Evolutionary conservation across 2,888 invertebrate species (phyloP).

Genomic region (Spialia ferax): DNA sequence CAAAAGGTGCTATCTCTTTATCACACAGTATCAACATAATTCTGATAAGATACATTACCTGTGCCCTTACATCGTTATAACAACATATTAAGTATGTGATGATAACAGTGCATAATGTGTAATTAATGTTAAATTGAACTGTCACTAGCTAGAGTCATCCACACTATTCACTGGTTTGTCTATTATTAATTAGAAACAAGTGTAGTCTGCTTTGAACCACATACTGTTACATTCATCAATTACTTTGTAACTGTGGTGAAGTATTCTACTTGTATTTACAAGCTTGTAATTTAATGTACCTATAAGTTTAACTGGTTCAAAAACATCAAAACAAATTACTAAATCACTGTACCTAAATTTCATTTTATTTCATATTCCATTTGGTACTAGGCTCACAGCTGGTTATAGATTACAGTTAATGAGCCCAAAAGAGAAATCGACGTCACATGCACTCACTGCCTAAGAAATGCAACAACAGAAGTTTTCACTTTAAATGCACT

Average conservation of each 20-base stretch:
- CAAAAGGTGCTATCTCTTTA: conserved; percentile 2
- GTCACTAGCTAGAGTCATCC: conserved; percentile 1
- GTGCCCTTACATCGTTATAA: background rate
- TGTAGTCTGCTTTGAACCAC: conserved; percentile 54
- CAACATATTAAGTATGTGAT: background rate
- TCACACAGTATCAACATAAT: conserved; percentile 1
- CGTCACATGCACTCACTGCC: conserved; percentile 64
- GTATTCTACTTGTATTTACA: conserved; percentile 6
- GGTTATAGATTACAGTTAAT: conserved; percentile 55
- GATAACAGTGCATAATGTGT: background rate
- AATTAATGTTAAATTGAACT: background rate
- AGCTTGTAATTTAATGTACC: background rate
- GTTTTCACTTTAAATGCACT: conserved; percentile 78
- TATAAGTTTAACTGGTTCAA: conserved; percentile 46
- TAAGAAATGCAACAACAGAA: conserved; percentile 66
- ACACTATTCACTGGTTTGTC: conserved; percentile 37
- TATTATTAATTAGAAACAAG: conserved; percentile 49
- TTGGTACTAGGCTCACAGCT: conserved; percentile 67
- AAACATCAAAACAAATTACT: conserved; percentile 37
- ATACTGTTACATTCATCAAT: conserved; percentile 44
- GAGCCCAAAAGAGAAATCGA: conserved; percentile 52
- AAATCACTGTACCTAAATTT: conserved; percentile 71
- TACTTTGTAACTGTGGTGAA: conserved; percentile 33
- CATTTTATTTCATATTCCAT: conserved; percentile 83
- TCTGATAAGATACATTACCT: conserved; percentile 18